phyloP scores from a whole-genome alignment of 2,888 invertebrate species.

The Monoplex corrugatus region DNA sequence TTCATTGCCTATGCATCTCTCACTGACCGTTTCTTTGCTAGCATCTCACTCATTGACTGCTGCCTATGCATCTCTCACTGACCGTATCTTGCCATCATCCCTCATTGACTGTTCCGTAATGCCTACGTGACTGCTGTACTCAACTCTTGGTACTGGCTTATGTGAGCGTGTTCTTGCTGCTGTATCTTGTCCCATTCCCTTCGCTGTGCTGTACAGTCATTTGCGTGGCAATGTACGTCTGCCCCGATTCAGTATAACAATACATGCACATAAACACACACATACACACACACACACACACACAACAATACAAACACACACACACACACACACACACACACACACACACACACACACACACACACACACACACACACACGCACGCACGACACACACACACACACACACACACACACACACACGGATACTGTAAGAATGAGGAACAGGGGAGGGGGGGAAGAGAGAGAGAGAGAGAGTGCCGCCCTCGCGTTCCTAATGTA shows the following conservation, averaged over 20 bases:
- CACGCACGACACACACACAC: neutral
- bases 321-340: neutral
- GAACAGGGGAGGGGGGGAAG: neutral
- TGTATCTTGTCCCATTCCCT: too few species aligned
- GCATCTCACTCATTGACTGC: too few species aligned
- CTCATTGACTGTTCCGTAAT: too few species aligned
- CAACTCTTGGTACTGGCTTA: too few species aligned
- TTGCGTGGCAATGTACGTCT: neutral
- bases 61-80: too few species aligned
- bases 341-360: conserved; percentile 12
- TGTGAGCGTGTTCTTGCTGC: too few species aligned
- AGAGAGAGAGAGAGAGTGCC: neutral
- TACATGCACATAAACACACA: neutral
- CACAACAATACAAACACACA: neutral
- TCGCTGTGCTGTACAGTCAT: too few species aligned
- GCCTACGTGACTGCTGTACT: too few species aligned
- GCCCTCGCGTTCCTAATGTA: too few species aligned
- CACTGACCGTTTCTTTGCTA: too few species aligned
- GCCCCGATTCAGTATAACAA: neutral
- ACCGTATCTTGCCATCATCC: too few species aligned
- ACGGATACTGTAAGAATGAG: neutral
- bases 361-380: neutral
- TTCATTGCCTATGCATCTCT: too few species aligned
- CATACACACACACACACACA: neutral
- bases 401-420: neutral